Conservation (phyloP, 1,140 invertebrate species). For the Drosophila trapezifrons region DNA sequence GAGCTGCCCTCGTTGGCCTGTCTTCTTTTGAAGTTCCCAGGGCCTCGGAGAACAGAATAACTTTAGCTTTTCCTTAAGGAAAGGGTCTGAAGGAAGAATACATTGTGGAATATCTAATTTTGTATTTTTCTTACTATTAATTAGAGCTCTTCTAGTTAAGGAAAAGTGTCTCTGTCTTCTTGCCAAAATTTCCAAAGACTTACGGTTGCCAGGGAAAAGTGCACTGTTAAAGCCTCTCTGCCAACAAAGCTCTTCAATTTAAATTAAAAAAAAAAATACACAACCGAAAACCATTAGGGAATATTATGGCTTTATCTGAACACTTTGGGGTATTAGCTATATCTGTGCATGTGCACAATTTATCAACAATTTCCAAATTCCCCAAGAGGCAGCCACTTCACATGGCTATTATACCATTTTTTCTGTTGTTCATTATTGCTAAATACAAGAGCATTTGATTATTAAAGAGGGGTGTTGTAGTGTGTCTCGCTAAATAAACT, state of each 20-base stretch:
- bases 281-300: slow-evolving; percentile 4
- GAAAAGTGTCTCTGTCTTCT: background rate
- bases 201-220: slow-evolving; percentile 10
- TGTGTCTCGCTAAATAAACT: background rate
- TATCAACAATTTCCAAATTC: slow-evolving; percentile 26
- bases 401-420: slow-evolving; percentile 1
- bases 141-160: too few species aligned
- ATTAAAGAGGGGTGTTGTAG: background rate
- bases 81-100: background rate
- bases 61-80: background rate
- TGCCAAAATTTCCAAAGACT: background rate
- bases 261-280: background rate
- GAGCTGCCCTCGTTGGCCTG: slow-evolving; percentile 6
- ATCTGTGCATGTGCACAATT: background rate
- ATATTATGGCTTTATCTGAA: slow-evolving; percentile 12
- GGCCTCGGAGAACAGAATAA: too few species aligned
- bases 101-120: too few species aligned
- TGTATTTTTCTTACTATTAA: too few species aligned
- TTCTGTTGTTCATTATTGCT: background rate
- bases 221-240: background rate
- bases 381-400: slow-evolving; percentile 8
- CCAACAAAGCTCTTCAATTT: background rate
- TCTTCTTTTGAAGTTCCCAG: background rate
- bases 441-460: slow-evolving; percentile 11
- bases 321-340: slow-evolving; percentile 1